Conservation (phyloP, 1,140 invertebrate genomes). For the Diorhabda elongata region DNA sequence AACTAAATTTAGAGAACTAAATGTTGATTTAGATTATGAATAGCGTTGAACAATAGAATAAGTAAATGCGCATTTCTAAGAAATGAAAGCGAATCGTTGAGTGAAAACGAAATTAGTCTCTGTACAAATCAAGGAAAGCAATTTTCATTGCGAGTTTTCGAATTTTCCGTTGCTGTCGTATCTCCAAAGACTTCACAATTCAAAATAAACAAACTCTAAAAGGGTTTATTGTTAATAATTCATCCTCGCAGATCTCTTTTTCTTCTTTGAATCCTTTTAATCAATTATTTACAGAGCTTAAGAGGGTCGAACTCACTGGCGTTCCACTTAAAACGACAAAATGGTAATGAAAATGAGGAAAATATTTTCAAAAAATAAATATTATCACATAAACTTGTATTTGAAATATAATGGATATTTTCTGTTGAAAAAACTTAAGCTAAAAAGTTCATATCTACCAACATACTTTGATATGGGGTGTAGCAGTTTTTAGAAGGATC, state of each 20-base stretch:
- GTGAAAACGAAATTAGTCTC: not conserved
- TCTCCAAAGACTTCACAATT: conserved; percentile 12
- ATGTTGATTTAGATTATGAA: not conserved
- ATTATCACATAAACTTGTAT: too few species aligned
- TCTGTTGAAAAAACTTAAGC: too few species aligned
- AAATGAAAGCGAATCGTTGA: not conserved
- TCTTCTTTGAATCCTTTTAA: conserved; percentile 21
- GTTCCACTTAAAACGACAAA: not conserved
- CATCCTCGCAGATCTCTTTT: conserved; percentile 23
- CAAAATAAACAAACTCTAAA: conserved; percentile 25
- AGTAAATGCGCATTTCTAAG: not conserved
- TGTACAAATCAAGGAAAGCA: not conserved
- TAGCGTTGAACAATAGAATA: not conserved
- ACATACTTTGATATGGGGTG: too few species aligned
- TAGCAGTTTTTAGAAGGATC: too few species aligned
- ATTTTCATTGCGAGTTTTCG: not conserved
- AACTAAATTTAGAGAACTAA: not conserved
- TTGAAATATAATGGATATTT: too few species aligned
- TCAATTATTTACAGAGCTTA: conserved; percentile 26
- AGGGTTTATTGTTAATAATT: conserved; percentile 32
- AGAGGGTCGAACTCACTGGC: not conserved
- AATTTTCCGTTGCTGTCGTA: conserved; percentile 1
- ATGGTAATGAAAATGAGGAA: not conserved
- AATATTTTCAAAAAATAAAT: not conserved
- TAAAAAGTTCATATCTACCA: too few species aligned